Evolutionary conservation across 2,888 invertebrate species (phyloP).

Genomic region (Spisula subtruncata): DNA sequence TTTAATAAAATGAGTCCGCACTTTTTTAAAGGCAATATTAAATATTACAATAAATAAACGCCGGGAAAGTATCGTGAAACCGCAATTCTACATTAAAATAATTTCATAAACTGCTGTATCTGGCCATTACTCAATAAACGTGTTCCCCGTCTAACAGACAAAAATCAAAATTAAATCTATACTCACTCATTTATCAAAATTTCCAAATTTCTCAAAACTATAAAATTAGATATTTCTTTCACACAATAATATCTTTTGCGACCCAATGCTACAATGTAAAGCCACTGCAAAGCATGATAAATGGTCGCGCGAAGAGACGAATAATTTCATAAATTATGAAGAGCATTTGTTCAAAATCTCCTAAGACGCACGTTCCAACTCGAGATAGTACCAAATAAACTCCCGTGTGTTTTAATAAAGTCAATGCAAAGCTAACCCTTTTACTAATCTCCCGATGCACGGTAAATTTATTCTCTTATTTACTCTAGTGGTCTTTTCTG

Average conservation of each 20-base stretch:
- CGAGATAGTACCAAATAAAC: slow-evolving; percentile 56
- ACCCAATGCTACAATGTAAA: slow-evolving; percentile 39
- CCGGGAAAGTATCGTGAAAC: not conserved
- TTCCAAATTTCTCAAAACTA: slow-evolving; percentile 51
- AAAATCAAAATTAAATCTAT: slow-evolving; percentile 45
- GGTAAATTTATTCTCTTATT: slow-evolving; percentile 47
- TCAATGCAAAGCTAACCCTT: slow-evolving; percentile 55
- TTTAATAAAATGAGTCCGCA: slow-evolving; percentile 27
- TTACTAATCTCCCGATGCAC: slow-evolving; percentile 53
- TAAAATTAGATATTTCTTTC: slow-evolving; percentile 52
- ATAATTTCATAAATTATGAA: slow-evolving; percentile 60
- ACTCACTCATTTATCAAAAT: slow-evolving; percentile 59
- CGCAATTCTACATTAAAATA: slow-evolving; percentile 26
- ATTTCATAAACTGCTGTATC: slow-evolving; percentile 28
- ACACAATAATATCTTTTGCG: slow-evolving; percentile 40
- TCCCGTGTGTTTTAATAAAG: slow-evolving; percentile 61
- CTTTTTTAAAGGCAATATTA: not conserved
- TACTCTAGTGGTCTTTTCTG: slow-evolving; percentile 51
- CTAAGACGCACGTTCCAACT: slow-evolving; percentile 52
- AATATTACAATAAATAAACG: slow-evolving; percentile 25
- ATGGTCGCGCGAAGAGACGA: slow-evolving; percentile 41
- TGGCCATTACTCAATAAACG: slow-evolving; percentile 35
- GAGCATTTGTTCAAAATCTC: slow-evolving; percentile 57
- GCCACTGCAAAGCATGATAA: slow-evolving; percentile 52
- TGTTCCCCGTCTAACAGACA: slow-evolving; percentile 27